These are phyloP conservation scores for Smutsia gigantea DNA, from an alignment of 2,797 vertebrate species.

Conservation along the genomic window DNA sequence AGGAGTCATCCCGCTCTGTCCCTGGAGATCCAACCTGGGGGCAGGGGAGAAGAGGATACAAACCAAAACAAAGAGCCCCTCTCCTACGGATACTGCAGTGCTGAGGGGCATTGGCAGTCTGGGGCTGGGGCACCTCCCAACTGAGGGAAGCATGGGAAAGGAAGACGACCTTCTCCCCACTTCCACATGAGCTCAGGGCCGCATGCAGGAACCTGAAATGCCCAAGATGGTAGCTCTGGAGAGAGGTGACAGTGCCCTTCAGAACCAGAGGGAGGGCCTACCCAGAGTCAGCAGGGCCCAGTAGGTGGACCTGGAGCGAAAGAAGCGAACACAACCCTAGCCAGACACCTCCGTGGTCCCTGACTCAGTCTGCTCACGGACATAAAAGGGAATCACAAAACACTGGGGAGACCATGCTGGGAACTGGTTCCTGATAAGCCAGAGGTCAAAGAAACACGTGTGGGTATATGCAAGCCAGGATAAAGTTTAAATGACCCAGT, in stretches of 20 bases:
- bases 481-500: not conserved
- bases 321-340: not conserved
- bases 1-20: not conserved
- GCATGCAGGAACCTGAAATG: not conserved
- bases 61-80: not conserved
- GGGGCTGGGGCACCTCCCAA: not conserved
- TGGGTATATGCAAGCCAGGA: not conserved
- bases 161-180: not conserved
- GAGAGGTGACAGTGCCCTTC: not conserved
- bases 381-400: not conserved
- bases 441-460: not conserved
- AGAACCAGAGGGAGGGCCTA: not conserved
- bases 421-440: not conserved
- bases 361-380: not conserved
- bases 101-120: not conserved
- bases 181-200: not conserved
- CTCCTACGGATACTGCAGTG: accelerated
- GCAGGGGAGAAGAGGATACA: not conserved
- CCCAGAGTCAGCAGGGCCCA: not conserved
- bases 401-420: not conserved
- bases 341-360: not conserved
- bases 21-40: not conserved
- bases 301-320: not conserved
- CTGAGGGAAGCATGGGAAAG: not conserved
- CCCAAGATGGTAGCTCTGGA: not conserved